Conservation (phyloP, 2,113 vertebrate genomes). For the Oncorhynchus kisutch region DNA sequence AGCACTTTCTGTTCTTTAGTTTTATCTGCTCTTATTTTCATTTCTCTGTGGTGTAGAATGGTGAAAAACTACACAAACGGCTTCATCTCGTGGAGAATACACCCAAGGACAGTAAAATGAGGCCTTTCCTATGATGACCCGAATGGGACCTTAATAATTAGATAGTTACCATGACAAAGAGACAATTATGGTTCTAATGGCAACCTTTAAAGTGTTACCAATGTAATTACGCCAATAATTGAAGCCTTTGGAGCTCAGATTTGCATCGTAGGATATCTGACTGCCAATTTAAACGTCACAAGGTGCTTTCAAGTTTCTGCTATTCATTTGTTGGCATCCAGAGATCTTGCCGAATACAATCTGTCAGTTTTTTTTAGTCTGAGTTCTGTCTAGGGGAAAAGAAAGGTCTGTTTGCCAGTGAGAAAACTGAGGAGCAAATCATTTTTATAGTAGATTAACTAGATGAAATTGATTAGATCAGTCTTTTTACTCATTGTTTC, state of each 20-base stretch:
- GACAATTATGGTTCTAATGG: slow-evolving; percentile 41
- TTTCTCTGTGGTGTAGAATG: neutral
- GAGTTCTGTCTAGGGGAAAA: neutral
- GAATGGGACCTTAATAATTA: slow-evolving; percentile 33
- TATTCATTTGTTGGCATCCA: slow-evolving; percentile 2
- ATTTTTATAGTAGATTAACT: too few species aligned
- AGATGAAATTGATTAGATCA: too few species aligned
- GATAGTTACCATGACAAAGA: slow-evolving; percentile 35
- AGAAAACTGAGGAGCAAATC: neutral
- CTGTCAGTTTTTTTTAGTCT: neutral
- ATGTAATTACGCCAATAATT: slow-evolving; percentile 40
- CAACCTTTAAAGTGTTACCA: slow-evolving; percentile 26
- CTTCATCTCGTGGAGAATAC: slow-evolving; percentile 31
- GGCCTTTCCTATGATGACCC: slow-evolving; percentile 21
- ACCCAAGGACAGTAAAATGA: slow-evolving; percentile 9
- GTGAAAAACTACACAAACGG: neutral
- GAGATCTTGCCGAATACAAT: slow-evolving; percentile 4
- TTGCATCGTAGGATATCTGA: neutral
- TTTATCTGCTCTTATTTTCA: neutral
- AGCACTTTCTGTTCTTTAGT: neutral
- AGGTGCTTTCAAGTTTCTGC: neutral
- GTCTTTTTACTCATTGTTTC: neutral
- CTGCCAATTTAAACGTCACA: neutral
- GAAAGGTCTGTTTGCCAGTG: neutral
- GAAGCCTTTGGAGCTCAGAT: slow-evolving; percentile 24